Base-by-base conservation (phyloP, 2,797 vertebrate species). In the Melanotaenia pygmaea region DNA sequence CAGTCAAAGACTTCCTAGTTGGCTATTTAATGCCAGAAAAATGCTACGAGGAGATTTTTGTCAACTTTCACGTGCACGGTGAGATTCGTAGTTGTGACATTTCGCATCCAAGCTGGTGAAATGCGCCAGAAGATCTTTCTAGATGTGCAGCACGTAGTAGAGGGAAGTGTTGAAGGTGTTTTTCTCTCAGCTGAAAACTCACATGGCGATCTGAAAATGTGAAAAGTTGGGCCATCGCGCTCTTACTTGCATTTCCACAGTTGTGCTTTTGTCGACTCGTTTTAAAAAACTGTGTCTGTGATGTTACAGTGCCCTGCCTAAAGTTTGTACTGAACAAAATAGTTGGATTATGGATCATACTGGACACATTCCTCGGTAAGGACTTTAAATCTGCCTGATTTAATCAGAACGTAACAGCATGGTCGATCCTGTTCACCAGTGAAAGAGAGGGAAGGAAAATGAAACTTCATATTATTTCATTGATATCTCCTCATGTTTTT, bases 331-430 rank as follows among this genome's bases (percentile, higher is more conserved):
- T 97, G 72, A 96, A 92, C 77, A 96, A 94, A 85, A 64, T 67
- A 0, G 78, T 94, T 28, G 95, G 95, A 1, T 65, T 95, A 30
- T 94, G 91, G 82, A 94, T 97, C 68, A 67, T 97, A 14, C 86
- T 95, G 34, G 96, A 95, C 40, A 89, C 93, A 1, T 83, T 97
- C 22, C 72, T 97, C 40, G 96, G 96, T 97, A 89, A 86, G 32
- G 62, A 64, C 16, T 43, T 50, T 3, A 51, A 22, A 51, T 12
- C 9, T 51, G 47, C 3, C 7, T 45, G 43, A 45, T 45, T 18
- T 45, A 20, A 45, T 18, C 43, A 7, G 16, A 20, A 45, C 43
- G 18, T 43, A 43, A 43, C 6, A 47, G 9, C 47, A 50, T 50
- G 20, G 6, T 8, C 20, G 8, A n/a, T n/a, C 40, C 14, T 45